Evolutionary conservation across 64 coral and sea anemone genomes (phyloP).

Genomic region (Porites lutea): DNA sequence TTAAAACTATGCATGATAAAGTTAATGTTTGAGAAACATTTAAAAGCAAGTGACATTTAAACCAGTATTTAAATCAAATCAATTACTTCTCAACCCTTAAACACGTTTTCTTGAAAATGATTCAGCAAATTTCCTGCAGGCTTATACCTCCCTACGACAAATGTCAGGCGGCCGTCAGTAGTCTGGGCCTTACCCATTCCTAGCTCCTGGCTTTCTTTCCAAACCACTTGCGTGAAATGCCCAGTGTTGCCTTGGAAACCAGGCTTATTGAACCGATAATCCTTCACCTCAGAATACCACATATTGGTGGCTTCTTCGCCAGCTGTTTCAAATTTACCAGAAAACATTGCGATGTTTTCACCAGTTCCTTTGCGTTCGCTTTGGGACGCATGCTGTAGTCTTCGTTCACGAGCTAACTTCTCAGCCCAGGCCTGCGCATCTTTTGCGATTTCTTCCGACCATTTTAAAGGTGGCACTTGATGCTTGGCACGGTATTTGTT

Average conservation of each 20-base stretch:
- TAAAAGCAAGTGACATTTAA: no score
- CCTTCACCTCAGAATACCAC: conserved; percentile 68
- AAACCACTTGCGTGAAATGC: conserved; percentile 72
- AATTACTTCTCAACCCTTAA: conserved; percentile 11
- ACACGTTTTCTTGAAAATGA: conserved; percentile 58
- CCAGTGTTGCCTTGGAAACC: conserved; percentile 71
- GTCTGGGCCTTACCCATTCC: conserved; percentile 62
- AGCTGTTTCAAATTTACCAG: conserved; percentile 27
- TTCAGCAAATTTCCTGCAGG: conserved; percentile 40
- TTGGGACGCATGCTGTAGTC: conserved; percentile 47
- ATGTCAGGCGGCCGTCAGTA: conserved; percentile 25
- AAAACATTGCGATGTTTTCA: conserved; percentile 65
- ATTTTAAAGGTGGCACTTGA: conserved; percentile 50
- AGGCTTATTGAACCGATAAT: conserved; percentile 66
- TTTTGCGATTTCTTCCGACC: conserved; percentile 55
- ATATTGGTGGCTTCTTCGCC: conserved; percentile 42
- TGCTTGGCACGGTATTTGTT: conserved; percentile 63
- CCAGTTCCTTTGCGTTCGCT: conserved; percentile 15
- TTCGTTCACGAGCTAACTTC: conserved; percentile 18
- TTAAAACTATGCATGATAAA: no score
- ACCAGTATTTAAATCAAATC: no score
- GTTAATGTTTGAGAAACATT: no score
- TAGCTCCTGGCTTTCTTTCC: conserved; percentile 56
- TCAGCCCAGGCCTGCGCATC: conserved; percentile 77
- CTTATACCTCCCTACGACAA: conserved; percentile 50